Evolutionary conservation across 2,797 vertebrate genomes (phyloP).

Genomic region (Mallotus villosus): DNA sequence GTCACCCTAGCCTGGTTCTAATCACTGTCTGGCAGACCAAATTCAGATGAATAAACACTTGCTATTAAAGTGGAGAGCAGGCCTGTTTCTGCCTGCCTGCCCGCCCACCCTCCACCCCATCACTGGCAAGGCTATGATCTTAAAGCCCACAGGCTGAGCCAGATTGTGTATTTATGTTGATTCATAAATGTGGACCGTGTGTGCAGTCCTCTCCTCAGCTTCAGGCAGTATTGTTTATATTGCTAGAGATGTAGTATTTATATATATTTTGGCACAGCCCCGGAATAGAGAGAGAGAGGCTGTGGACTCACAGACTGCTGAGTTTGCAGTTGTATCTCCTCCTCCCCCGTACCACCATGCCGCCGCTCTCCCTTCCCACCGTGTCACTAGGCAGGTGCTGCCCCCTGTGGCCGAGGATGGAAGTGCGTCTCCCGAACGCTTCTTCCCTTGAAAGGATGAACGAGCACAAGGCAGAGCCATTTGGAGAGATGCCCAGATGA

Average conservation of each 20-base stretch:
- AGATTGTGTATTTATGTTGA: not conserved
- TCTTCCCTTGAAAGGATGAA: slow-evolving; percentile 24
- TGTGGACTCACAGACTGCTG: slow-evolving; percentile 59
- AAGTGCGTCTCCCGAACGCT: slow-evolving; percentile 15
- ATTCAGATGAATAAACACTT: slow-evolving; percentile 49
- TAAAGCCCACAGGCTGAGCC: not conserved
- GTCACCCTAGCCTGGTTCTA: slow-evolving; percentile 50
- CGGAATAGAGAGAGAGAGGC: slow-evolving; percentile 54
- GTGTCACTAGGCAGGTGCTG: slow-evolving; percentile 52
- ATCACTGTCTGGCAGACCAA: slow-evolving; percentile 50
- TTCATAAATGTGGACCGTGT: not conserved
- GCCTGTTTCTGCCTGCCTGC: too few relatives aligned
- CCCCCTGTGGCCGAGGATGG: slow-evolving; percentile 49
- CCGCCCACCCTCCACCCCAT: too few relatives aligned
- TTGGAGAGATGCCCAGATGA: slow-evolving; percentile 65
- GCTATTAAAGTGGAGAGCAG: slow-evolving; percentile 1
- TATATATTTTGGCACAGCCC: slow-evolving; percentile 57
- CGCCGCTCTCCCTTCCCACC: slow-evolving; percentile 24
- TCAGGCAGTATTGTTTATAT: not conserved
- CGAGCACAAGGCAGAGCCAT: slow-evolving; percentile 37
- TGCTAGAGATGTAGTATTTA: slow-evolving; percentile 42
- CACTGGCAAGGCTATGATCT: too few relatives aligned
- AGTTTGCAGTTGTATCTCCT: slow-evolving; percentile 57
- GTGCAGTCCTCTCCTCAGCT: not conserved
- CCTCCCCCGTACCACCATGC: slow-evolving; percentile 25